Evolutionary conservation across 1,140 invertebrate genomes (phyloP), one percentile per base, ranked within the genome.

Genomic region (Agraylea sexmaculata): DNA sequence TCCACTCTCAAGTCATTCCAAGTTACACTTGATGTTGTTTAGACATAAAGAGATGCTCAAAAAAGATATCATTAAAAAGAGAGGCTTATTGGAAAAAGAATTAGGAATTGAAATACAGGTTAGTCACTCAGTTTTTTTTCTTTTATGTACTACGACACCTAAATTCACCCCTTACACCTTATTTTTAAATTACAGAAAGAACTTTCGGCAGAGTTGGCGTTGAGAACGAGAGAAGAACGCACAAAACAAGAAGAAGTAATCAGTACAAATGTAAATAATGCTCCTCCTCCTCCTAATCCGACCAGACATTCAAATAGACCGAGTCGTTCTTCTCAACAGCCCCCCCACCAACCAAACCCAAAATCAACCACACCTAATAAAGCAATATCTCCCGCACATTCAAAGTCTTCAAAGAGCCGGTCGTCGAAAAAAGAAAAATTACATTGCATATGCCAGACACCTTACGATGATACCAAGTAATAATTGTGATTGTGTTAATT

Each of bases 391-490:
- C 33, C 40, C 18, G 46, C 40, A 45, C 46, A 44, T 38, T n/a
- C n/a, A n/a, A n/a, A n/a, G n/a, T n/a, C n/a, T n/a, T n/a, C n/a
- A n/a, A n/a, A n/a, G n/a, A n/a, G n/a, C n/a, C n/a, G n/a, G n/a
- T n/a, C n/a, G n/a, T n/a, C 56, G 29, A 80, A 81, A 53, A 83
- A 81, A 48, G 83, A 87, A 47, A 91, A 91, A 57, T 64, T 94
- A 0, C 86, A 94, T 52, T 98, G 93, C 58, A 68, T 93, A 15
- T 98, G 94, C 59, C 78, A 86, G 54, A 94, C 85, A 23, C 89
- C 90, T 4, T 97, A 95, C 59, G 92, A 97, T 61, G 84, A 90
- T 54, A 85, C 84, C 8, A 90, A 88, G 80, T 86, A 60, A 60
- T 70, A 53, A 3, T 15, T 25, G n/a, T n/a, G 4, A 31, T 12